Evolutionary conservation across 2,113 vertebrate species (phyloP).

Genomic region (Serilophus lunatus): DNA sequence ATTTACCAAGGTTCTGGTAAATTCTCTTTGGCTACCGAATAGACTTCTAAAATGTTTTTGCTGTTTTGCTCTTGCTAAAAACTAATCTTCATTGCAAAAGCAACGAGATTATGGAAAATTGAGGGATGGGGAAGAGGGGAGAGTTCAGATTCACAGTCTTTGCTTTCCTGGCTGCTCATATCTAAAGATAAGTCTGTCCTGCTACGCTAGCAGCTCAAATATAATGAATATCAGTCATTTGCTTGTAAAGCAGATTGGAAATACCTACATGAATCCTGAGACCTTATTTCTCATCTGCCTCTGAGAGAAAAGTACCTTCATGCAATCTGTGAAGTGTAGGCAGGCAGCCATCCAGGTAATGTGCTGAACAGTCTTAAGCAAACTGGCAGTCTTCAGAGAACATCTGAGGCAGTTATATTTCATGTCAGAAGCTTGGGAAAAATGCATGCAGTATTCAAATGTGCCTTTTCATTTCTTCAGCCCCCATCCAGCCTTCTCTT

Average conservation of each 20-base stretch:
- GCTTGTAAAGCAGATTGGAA: background rate
- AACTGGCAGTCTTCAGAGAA: background rate
- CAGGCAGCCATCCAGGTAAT: background rate
- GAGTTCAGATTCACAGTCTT: background rate
- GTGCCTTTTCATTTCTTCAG: background rate
- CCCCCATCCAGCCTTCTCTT: background rate
- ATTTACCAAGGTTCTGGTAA: background rate
- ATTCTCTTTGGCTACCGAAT: background rate
- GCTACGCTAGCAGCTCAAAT: background rate
- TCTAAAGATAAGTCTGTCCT: background rate
- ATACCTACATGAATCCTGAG: background rate
- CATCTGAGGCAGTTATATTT: background rate
- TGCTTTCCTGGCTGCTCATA: background rate
- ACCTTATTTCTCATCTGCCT: background rate
- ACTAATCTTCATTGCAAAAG: background rate
- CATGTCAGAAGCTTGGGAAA: background rate
- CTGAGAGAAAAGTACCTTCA: background rate
- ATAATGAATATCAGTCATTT: background rate
- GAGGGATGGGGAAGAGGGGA: accelerated
- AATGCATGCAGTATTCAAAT: background rate
- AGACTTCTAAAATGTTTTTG: background rate
- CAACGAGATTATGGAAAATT: background rate
- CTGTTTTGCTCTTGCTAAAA: background rate
- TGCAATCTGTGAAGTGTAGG: background rate
- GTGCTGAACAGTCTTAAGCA: background rate